Percentiles rank a stretch among this genome's conserved stretches.
These are phyloP conservation scores for Lamellibrachia luymesi DNA, from an alignment of 1,140 invertebrate genomes.

Conservation along the genomic window DNA sequence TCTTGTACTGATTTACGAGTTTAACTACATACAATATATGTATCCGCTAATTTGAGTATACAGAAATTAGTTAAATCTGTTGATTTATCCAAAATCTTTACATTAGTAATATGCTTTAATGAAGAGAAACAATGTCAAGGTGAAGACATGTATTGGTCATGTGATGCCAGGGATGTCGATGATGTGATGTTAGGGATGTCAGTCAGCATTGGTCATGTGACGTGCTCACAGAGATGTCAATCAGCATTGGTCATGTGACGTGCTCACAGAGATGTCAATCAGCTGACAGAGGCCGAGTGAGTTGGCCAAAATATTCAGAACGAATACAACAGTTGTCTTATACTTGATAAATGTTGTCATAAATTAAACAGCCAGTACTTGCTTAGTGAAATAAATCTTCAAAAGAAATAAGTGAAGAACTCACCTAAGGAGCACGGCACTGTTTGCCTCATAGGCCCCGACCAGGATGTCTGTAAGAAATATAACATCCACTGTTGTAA, in stretches of 20 bases:
- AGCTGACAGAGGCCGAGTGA: too few species aligned
- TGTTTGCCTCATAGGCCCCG: constrained; percentile 49
- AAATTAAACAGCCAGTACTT: neutral
- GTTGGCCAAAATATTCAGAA: too few species aligned
- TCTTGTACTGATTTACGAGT: neutral
- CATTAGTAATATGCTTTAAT: neutral
- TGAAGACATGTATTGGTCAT: neutral
- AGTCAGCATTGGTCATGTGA: too few species aligned
- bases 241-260: too few species aligned
- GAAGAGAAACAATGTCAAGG: neutral
- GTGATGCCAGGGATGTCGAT: too few species aligned
- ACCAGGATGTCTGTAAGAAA: constrained; percentile 46
- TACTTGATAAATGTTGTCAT: neutral
- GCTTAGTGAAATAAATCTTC: too few species aligned
- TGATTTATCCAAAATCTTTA: neutral
- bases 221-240: too few species aligned
- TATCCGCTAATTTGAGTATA: too few species aligned
- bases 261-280: too few species aligned
- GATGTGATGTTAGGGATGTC: too few species aligned
- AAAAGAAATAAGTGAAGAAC: neutral
- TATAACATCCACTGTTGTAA: neutral
- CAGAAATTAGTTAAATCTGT: neutral
- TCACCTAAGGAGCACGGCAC: constrained; percentile 59
- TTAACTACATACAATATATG: neutral
- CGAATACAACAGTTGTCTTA: too few species aligned